Evolutionary conservation across 2,113 vertebrate species (phyloP).

Genomic region (Cervus canadensis): DNA sequence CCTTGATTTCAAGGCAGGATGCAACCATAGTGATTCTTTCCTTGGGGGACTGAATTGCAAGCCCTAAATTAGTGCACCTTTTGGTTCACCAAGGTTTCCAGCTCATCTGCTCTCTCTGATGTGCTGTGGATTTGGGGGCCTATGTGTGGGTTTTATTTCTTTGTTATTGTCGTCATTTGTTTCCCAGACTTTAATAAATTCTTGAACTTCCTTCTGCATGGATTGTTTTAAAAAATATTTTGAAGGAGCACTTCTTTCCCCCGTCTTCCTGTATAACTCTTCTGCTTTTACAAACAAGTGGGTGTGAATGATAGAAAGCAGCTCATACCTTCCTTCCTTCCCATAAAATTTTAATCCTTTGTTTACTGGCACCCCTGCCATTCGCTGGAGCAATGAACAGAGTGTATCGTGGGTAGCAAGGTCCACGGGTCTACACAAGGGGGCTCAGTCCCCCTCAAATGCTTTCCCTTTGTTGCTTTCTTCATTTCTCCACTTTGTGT

Average conservation of each 20-base stretch:
- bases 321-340: not conserved
- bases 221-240: conserved; percentile 31
- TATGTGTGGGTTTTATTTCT: not conserved
- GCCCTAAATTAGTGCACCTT: conserved; percentile 13
- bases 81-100: not conserved
- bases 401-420: not conserved
- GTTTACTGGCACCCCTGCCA: not conserved
- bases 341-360: not conserved
- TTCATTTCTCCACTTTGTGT: not conserved
- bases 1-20: conserved; percentile 12
- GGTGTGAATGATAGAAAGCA: not conserved
- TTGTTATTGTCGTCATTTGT: not conserved
- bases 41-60: not conserved
- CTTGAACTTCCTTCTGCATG: conserved; percentile 1
- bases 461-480: not conserved
- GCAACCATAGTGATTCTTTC: not conserved
- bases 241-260: not conserved
- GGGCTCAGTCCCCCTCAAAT: not conserved
- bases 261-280: not conserved
- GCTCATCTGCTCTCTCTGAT: not conserved
- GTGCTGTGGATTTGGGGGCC: not conserved
- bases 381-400: not conserved
- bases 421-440: fast-evolving
- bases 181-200: conserved; percentile 9
- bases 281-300: not conserved